These are phyloP conservation scores for Butorides virescens DNA, from an alignment of 2,113 vertebrate species.

Conservation along the genomic window DNA sequence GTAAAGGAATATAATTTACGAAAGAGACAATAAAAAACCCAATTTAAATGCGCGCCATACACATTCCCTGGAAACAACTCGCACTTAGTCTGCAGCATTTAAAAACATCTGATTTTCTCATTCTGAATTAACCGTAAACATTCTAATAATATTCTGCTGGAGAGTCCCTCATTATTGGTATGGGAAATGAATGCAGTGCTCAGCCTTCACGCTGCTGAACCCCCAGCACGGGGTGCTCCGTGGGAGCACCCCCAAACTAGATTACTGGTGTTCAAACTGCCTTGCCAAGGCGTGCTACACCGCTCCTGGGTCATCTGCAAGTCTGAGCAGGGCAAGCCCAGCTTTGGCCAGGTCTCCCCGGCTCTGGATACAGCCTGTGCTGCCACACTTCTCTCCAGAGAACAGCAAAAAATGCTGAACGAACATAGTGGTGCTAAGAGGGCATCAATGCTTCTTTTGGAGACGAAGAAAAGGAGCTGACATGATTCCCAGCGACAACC, in stretches of 20 bases:
- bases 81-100: conserved; percentile 21
- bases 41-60: conserved; percentile 57
- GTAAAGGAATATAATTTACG: conserved; percentile 63
- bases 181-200: fast-evolving
- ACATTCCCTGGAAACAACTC: conserved; percentile 49
- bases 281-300: background rate
- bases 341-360: background rate
- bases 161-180: background rate
- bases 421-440: conserved; percentile 24
- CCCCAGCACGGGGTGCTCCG: background rate
- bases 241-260: background rate
- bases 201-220: background rate
- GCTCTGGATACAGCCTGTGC: background rate
- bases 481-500: conserved; percentile 4
- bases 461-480: conserved; percentile 39
- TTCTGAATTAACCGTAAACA: conserved; percentile 18
- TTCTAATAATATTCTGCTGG: background rate
- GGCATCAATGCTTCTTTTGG: background rate
- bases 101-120: conserved; percentile 4
- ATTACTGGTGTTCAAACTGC: background rate
- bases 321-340: background rate
- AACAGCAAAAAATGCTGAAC: background rate
- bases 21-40: conserved; percentile 71
- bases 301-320: background rate
- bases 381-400: background rate